phyloP scores from a whole-genome alignment of 1,140 invertebrate species.

The Bombus waltoni region DNA sequence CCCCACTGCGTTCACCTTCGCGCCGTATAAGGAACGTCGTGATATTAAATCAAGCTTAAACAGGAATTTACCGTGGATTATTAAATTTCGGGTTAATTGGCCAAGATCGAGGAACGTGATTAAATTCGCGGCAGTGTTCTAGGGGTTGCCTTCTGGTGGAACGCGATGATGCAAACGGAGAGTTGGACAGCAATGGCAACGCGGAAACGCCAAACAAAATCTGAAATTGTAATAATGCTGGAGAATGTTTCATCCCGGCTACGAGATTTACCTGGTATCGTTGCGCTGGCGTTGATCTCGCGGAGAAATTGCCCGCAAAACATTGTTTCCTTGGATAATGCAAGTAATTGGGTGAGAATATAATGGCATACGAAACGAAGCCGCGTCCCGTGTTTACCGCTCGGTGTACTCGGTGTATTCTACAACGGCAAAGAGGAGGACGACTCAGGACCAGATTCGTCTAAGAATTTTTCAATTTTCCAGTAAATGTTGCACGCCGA shows the following conservation, averaged over 20 bases:
- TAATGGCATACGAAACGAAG: background rate
- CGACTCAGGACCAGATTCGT: background rate
- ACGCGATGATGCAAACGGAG: constrained; percentile 27
- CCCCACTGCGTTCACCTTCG: no score
- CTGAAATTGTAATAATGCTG: constrained; percentile 35
- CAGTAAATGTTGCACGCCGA: background rate
- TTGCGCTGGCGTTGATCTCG: constrained; percentile 19
- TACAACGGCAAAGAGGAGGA: background rate
- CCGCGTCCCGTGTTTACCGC: background rate
- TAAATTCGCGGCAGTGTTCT: constrained; percentile 2
- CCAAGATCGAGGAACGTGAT: background rate
- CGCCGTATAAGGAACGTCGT: no score
- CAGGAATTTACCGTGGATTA: background rate
- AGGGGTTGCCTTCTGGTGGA: background rate
- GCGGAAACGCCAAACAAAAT: background rate
- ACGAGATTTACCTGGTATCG: constrained; percentile 29
- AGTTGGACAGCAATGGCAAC: constrained; percentile 20
- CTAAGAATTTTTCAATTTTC: background rate
- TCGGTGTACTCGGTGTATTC: no score
- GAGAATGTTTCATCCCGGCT: constrained; percentile 2
- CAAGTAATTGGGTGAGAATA: constrained; percentile 31
- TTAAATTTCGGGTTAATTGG: constrained; percentile 16
- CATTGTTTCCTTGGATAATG: constrained; percentile 25
- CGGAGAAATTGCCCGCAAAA: constrained; percentile 17
- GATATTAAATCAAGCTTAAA: background rate